phyloP scores from a whole-genome alignment of 2,888 invertebrate genomes.

The Agonum fuliginosum region DNA sequence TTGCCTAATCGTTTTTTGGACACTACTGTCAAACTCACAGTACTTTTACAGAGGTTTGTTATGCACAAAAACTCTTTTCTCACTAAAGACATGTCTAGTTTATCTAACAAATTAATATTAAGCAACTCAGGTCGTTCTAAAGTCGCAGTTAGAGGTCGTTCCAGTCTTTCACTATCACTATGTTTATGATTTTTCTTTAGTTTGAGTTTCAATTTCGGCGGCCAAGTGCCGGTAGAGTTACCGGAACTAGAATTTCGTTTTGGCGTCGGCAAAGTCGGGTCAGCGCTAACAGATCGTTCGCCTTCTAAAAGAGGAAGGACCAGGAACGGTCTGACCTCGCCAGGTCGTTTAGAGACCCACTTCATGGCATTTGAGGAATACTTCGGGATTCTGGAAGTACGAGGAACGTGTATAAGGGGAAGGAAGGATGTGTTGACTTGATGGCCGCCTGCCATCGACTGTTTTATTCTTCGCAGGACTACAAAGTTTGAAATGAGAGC shows the following conservation, averaged over 20 bases:
- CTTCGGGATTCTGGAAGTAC: too few relatives aligned
- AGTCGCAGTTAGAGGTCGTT: slow-evolving; percentile 76
- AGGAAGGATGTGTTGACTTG: not conserved
- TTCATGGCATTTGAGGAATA: slow-evolving; percentile 65
- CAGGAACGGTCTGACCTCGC: slow-evolving; percentile 64
- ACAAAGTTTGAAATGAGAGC: not conserved
- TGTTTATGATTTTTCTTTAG: slow-evolving; percentile 57
- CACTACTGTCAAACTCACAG: slow-evolving; percentile 65
- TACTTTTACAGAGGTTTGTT: slow-evolving; percentile 70
- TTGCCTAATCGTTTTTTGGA: slow-evolving; percentile 3
- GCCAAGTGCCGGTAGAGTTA: slow-evolving; percentile 65
- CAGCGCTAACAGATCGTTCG: slow-evolving; percentile 20
- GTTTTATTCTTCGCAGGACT: too few relatives aligned
- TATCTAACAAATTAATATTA: slow-evolving; percentile 73
- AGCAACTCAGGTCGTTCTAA: slow-evolving; percentile 75
- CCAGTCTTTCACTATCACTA: slow-evolving; percentile 62
- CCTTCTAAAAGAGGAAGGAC: slow-evolving; percentile 65
- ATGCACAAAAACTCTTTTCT: slow-evolving; percentile 74
- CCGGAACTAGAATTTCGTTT: not conserved
- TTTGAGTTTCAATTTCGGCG: slow-evolving; percentile 63
- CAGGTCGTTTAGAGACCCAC: slow-evolving; percentile 61
- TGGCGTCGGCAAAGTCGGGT: not conserved
- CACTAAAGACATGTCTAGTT: slow-evolving; percentile 77
- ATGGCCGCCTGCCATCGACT: slow-evolving; percentile 23
- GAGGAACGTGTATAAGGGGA: not conserved